Base-by-base conservation (phyloP, 2,797 vertebrate genomes). In the Tenualosa ilisha region DNA sequence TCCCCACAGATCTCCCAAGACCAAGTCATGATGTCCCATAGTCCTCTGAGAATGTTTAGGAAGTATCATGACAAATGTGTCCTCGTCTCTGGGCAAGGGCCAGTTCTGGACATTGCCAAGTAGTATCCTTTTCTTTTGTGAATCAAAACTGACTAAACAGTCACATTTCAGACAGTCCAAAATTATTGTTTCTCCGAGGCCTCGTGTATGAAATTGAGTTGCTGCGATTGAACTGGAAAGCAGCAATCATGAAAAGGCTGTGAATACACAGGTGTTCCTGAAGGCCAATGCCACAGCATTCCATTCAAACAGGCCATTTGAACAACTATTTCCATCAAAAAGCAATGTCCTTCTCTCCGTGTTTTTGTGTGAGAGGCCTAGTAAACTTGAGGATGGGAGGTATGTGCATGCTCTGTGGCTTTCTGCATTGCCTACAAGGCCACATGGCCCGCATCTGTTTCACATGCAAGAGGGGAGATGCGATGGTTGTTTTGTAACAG, bases 21-120 rank as follows among this genome's bases (percentile, higher is more conserved):
- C 53, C 97, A 98, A 61, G 96, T 98, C 61, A 92, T 98, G 92
- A 95, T 98, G 92, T 97, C 97, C 0, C 96, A 98, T 92, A 97
- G 96, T 91, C 97, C 97, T 86, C 91, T 98, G 89, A 91, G 87
- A 59, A 96, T 96, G 94, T 94, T 98, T 91, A 96, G 90, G 85
- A 93, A 87, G 79, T 97, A 96, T 11, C 97, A 97, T 82, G 92
- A 97, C 51, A 97, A 97, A 88, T 95, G 95, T 87, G 95, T 98
- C 5, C 91, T 98, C 83, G 96, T 97, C 0, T 98, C 97, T 0
- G 97, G 97, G 85, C 97, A 98, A 91, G 97, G 97, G 17, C 97
- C 97, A 0, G 91, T 97, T 86, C 92, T 92, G 15, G 96, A 96
- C 83, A 98, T 98, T 31, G 97, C 97, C 86, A 95, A 93, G 85